Base-by-base conservation (phyloP, 1,140 invertebrate species). In the Bombus waltoni region DNA sequence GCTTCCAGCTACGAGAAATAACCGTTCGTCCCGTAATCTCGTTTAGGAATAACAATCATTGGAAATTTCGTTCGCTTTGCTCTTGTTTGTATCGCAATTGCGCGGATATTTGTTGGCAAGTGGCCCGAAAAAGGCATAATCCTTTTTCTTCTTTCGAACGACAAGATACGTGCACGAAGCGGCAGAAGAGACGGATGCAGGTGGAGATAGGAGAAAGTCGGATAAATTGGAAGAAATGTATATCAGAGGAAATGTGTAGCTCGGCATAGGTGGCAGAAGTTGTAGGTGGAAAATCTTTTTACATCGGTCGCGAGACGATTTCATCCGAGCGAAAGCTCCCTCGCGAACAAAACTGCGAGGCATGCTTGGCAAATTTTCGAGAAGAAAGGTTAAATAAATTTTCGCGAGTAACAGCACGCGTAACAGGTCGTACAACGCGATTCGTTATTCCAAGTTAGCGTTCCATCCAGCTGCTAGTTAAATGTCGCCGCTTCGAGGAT, bases 181-280 rank as follows among this genome's bases (percentile, higher is more conserved):
- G 78, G 44, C 85, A 78, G 38, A 53, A 53, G 78, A 86, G 83
- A 89, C 81, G 87, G 74, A 87, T 79, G 11, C 85, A 76, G 68
- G 42, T 47, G 66, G n/a, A 83, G 66, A 82, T 47, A 84, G 71
- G 35, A 79, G 68, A 79, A 62, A 83, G 72, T 65, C 66, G 66
- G 88, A 89, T 84, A 83, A 85, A 89, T 89, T 79, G 85, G 84
- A 53, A 81, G 73, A 87, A 89, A 89, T 83, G 85, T 85, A 90
- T 89, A 83, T 87, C 81, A 57, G 53, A 22, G 53, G 1, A 53
- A 22, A 53, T 5, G 47, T 18, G 47, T 53, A 53, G 47, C 47
- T 53, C 47, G 74, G 65, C 15, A 76, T 47, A 68, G 59, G 38
- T n/a, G 40, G 74, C 32, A 2, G 47, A 10, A 76, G 42, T 53